A percentile compares a stretch with the other conserved stretches of the same genome.
Evolutionary conservation across 2,113 vertebrate species (phyloP).

Genomic region (Dicentrarchus labrax): DNA sequence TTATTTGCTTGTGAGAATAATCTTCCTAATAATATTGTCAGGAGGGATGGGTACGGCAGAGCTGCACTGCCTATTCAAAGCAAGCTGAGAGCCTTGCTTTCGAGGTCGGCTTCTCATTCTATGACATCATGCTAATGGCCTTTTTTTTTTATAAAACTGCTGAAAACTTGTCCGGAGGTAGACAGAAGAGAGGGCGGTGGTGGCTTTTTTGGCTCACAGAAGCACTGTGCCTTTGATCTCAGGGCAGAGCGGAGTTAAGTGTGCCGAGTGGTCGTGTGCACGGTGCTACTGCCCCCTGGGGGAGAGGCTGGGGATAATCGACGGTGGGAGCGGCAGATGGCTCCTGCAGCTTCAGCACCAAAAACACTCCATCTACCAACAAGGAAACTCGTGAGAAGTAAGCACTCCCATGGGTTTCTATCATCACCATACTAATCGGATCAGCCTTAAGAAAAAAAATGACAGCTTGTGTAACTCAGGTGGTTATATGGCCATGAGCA

Average conservation of each 20-base stretch:
- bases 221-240: conserved; percentile 61
- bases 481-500: conserved; percentile 49
- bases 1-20: conserved; percentile 64
- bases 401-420: conserved; percentile 71
- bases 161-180: conserved; percentile 61
- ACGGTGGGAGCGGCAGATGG: conserved; percentile 64
- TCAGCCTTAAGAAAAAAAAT: conserved; percentile 46
- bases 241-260: conserved; percentile 38
- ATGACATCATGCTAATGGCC: conserved; percentile 67
- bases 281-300: conserved; percentile 82
- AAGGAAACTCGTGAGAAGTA: conserved; percentile 61
- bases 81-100: conserved; percentile 33
- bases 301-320: conserved; percentile 50
- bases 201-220: conserved; percentile 47
- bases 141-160: conserved; percentile 40
- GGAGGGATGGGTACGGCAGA: conserved; percentile 12
- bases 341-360: conserved; percentile 64
- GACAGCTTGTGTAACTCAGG: conserved; percentile 63
- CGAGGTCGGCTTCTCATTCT: conserved; percentile 48
- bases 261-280: conserved; percentile 44
- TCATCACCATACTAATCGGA: conserved; percentile 76
- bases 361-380: conserved; percentile 69
- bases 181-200: conserved; percentile 40
- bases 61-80: conserved; percentile 42
- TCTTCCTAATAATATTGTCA: conserved; percentile 59